These are phyloP conservation scores for Myotis vivesi DNA, from an alignment of 2,797 vertebrate genomes.

Conservation along the genomic window DNA sequence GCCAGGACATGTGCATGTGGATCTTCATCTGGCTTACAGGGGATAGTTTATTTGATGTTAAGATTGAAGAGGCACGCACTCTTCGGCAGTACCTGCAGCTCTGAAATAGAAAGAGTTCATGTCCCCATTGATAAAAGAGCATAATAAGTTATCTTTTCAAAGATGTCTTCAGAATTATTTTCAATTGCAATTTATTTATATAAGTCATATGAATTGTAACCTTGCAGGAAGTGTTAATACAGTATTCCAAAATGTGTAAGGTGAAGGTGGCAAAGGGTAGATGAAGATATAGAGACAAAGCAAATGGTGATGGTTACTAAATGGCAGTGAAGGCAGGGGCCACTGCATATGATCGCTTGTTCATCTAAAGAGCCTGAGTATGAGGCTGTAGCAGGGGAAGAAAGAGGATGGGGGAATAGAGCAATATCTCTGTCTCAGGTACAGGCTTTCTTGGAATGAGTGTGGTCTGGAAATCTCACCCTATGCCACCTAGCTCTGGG, in stretches of 20 bases:
- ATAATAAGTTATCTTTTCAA: slow-evolving; percentile 40
- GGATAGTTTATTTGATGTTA: slow-evolving; percentile 49
- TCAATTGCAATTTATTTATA: slow-evolving; percentile 30
- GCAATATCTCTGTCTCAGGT: neutral
- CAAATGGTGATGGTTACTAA: neutral
- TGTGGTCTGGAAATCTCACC: neutral
- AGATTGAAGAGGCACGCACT: neutral
- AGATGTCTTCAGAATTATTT: slow-evolving; percentile 18
- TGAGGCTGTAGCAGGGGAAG: neutral
- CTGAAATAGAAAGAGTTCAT: slow-evolving; percentile 52
- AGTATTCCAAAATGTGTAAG: neutral
- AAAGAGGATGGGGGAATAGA: neutral
- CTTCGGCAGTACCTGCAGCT: slow-evolving; percentile 23
- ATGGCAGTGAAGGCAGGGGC: neutral
- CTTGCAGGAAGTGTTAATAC: slow-evolving; percentile 9
- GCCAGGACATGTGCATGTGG: neutral
- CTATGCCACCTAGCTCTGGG: neutral
- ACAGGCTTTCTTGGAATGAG: neutral
- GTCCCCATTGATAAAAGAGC: slow-evolving; percentile 22
- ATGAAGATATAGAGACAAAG: slow-evolving; percentile 1
- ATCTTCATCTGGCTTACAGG: slow-evolving; percentile 45
- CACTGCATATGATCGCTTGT: neutral
- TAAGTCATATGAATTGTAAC: neutral
- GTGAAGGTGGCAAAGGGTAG: neutral
- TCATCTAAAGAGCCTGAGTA: neutral